Base-by-base conservation (phyloP, 2,797 vertebrate genomes). In the Oceanodroma leucorhoa region DNA sequence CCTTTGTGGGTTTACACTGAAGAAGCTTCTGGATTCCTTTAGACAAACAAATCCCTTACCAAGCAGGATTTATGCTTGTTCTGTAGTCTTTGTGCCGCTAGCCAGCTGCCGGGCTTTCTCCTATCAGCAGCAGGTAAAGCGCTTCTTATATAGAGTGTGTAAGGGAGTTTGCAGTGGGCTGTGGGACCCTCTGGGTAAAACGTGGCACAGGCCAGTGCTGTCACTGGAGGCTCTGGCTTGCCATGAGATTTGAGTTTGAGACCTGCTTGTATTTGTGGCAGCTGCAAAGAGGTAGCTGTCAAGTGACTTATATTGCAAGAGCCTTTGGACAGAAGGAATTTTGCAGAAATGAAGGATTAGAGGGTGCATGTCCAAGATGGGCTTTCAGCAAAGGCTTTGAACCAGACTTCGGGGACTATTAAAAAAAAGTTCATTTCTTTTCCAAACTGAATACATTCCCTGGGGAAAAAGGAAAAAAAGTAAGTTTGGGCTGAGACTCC, bases 1-100 rank as follows among this genome's bases (percentile, higher is more conserved):
- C 89, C 90, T 92, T 93, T 85, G 54, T 91, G 87, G 71, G 58
- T 94, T 97, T 95, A 77, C 79, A 51, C 85, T 90, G 75, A 89
- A 77, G 93, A 93, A 95, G 89, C 29, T 85, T 94, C 86, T 93
- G 71, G 80, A 90, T 70, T 53, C 69, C 36, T 82, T 82, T 91
- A 70, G 70, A 77, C 62, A 83, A 93, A 88, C 84, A 65, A 85
- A 48, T 36, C 81, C 83, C 91, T 93, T 66, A 91, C 40, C 67
- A 19, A 55, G 84, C 90, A 93, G 87, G 90, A 79, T 75, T 89
- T 24, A 5, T 13, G 3, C 8, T 24, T 61, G 23, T 17, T 80
- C 64, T 73, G 61, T 50, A 58, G 70, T 5, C 41, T 43, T 53
- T 91, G 69, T 83, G 36, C 43, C 3, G 2, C 30, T 46, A 53